Conservation (phyloP, 37 sponge, comb jelly and placozoan species). For the Halichondria panicea region DNA sequence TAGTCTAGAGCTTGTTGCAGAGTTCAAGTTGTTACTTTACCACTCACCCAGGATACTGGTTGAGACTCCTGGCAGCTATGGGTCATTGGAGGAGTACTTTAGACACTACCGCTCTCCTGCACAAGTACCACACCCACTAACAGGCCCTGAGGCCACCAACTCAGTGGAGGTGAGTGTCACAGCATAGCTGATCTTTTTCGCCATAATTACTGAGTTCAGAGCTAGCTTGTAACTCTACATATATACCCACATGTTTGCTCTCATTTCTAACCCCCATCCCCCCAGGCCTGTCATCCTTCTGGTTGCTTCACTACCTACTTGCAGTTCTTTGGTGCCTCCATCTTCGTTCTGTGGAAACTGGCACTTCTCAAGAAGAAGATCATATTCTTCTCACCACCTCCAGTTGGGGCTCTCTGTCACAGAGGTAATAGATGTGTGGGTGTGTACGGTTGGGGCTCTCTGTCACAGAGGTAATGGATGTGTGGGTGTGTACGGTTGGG, state of each 20-base stretch:
- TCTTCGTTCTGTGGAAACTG: conserved; percentile 94
- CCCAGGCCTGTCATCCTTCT: conserved; percentile 47
- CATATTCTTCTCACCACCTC: conserved; percentile 89
- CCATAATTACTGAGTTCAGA: background rate
- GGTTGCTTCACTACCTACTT: conserved; percentile 70
- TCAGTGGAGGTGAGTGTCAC: background rate
- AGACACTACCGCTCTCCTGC: conserved; percentile 31
- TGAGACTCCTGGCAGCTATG: conserved; percentile 66
- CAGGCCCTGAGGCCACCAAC: too few relatives aligned
- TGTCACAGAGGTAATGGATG: background rate
- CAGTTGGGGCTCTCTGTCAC: conserved; percentile 78
- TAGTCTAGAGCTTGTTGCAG: too few relatives aligned
- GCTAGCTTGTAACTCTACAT: background rate
- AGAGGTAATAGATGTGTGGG: conserved; percentile 79
- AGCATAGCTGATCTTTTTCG: background rate
- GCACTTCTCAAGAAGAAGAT: conserved; percentile 86
- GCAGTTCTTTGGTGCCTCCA: conserved; percentile 72
- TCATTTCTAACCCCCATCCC: background rate
- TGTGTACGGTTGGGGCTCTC: too few relatives aligned
- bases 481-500: too few relatives aligned
- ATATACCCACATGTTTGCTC: background rate
- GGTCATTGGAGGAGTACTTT: conserved; percentile 72
- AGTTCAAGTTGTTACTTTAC: too few relatives aligned
- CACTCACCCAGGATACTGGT: conserved; percentile 48
- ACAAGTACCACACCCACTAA: background rate